Conservation (phyloP, 2,888 invertebrate species). For the Meiosimyza platycephala region DNA sequence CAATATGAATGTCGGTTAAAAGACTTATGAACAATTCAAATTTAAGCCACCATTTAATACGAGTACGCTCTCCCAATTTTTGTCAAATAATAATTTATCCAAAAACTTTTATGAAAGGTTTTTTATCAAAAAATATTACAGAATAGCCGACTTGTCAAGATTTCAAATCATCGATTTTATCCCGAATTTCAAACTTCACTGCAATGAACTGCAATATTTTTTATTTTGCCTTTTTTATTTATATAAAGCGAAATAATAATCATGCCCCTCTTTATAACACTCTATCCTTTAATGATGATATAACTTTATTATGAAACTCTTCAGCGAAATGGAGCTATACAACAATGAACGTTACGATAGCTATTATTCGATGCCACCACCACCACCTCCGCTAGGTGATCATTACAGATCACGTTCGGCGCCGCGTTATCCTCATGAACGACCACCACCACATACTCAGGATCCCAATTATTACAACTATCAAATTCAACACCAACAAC, state of each 20-base stretch:
- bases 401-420: constrained; percentile 52
- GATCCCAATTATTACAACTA: constrained; percentile 57
- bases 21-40: too few relatives aligned
- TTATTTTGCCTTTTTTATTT: neutral
- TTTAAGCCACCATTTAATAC: too few relatives aligned
- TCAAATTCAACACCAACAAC: constrained; percentile 46
- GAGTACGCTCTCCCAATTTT: too few relatives aligned
- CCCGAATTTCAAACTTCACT: neutral
- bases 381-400: constrained; percentile 46
- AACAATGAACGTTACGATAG: constrained; percentile 60
- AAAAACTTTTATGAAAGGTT: too few relatives aligned
- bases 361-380: constrained; percentile 61
- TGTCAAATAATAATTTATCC: too few relatives aligned
- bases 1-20: too few relatives aligned
- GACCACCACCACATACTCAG: constrained; percentile 50
- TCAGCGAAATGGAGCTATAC: constrained; percentile 67
- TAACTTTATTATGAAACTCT: constrained; percentile 45
- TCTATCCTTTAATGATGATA: constrained; percentile 32
- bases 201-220: neutral
- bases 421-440: constrained; percentile 51
- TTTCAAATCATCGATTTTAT: too few relatives aligned
- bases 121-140: too few relatives aligned
- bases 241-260: neutral
- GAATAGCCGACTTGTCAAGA: too few relatives aligned
- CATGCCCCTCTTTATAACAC: neutral